Evolutionary conservation across 1,140 invertebrate species (phyloP), one percentile per base, ranked within the genome.

Genomic region (Heliothis subflexa): DNA sequence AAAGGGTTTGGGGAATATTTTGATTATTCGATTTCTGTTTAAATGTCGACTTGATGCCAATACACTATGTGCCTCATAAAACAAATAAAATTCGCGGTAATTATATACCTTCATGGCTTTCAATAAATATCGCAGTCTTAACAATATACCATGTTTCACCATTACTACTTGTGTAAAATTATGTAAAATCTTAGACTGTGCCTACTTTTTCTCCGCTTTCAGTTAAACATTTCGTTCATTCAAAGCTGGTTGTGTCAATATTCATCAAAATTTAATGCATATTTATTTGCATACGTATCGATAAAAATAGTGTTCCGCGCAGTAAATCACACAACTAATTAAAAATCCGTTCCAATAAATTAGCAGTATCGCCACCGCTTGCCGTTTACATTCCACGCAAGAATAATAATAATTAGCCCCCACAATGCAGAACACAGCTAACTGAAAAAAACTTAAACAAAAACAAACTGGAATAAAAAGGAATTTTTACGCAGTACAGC

Each of bases 391-490:
- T 50, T 28, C 64, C 45, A 52, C 64, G 21, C 47, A 68, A 68
- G 64, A 68, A 68, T 68, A 68, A 68, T 68, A 68, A 68, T 47
- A 68, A 68, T 68, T 68, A 68, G 64, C 25, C 25, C 18, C 47
- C 64, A 50, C 64, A 50, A 68, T 18, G 21, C 16, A 59, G 71
- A 55, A 54, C 62, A 25, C 54, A 59, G 54, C 14, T 74, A 61
- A 74, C 72, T 62, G 55, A 74, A 74, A 62, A 74, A 50, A 62
- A 52, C 16, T 50, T 50, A 75, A 62, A 75, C 33, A 57, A 75
- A 75, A 61, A 75, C 57, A 25, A 25, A 75, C 45, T 2, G 45
- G 40, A 73, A 59, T 59, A 73, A 62, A 75, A 45, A 54, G 45
- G 59, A 68, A 55, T 59, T 77, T 77, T 66, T 49, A 68, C 62